Evolutionary conservation across 2,888 invertebrate genomes (phyloP).

Genomic region (Pollenia griseotomentosa): DNA sequence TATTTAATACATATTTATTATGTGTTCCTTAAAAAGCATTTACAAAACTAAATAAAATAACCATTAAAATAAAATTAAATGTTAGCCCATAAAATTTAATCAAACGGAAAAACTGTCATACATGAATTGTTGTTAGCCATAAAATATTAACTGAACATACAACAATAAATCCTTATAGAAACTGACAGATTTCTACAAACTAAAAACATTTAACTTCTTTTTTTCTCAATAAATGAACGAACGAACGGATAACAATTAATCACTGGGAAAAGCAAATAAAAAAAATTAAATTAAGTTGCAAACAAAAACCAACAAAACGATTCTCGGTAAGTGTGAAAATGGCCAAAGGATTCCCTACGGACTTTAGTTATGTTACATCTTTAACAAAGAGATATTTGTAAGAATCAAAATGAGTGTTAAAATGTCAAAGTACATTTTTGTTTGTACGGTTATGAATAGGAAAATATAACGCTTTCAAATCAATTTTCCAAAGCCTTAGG

Average conservation of each 20-base stretch:
- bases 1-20: conserved; percentile 22
- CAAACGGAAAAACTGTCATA: conserved; percentile 68
- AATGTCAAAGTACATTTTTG: too few species aligned
- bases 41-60: conserved; percentile 25
- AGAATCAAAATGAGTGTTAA: too few species aligned
- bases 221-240: background rate
- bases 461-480: too few species aligned
- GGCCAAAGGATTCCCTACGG: background rate
- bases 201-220: conserved; percentile 40
- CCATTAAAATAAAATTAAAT: conserved; percentile 64
- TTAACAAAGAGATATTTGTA: too few species aligned
- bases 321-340: background rate
- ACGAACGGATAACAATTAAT: conserved; percentile 66
- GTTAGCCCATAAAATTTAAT: conserved; percentile 70
- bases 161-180: conserved; percentile 69
- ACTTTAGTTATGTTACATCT: too few species aligned
- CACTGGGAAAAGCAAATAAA: conserved; percentile 38
- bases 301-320: too few species aligned
- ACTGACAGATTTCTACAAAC: conserved; percentile 64
- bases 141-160: conserved; percentile 66
- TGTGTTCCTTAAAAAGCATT: conserved; percentile 7
- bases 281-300: background rate
- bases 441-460: too few species aligned
- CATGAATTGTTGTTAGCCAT: conserved; percentile 67
- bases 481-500: too few species aligned